phyloP scores from a whole-genome alignment of 2,888 invertebrate genomes.

The Merodon equestris region DNA sequence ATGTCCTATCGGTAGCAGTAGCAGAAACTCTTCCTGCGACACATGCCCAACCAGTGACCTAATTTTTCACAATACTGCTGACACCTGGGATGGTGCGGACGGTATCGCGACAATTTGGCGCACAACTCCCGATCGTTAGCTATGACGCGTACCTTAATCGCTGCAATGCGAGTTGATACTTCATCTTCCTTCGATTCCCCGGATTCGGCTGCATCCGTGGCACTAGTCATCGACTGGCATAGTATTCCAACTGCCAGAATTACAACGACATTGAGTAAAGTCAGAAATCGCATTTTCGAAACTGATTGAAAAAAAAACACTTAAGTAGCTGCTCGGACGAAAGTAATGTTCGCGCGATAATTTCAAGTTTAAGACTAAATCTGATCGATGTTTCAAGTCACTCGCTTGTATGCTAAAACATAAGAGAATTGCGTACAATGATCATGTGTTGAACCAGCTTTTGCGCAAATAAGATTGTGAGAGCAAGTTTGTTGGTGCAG shows the following conservation, averaged over 20 bases:
- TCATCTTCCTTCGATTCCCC: conserved; percentile 17
- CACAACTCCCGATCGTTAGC: conserved; percentile 74
- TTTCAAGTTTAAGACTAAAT: conserved; percentile 53
- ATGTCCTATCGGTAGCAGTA: conserved; percentile 74
- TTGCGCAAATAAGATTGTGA: neutral
- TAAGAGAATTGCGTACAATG: conserved; percentile 10
- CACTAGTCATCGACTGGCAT: conserved; percentile 23
- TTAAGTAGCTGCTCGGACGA: neutral
- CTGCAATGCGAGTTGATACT: conserved; percentile 69
- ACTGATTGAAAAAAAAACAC: neutral
- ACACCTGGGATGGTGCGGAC: conserved; percentile 75
- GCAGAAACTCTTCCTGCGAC: conserved; percentile 73
- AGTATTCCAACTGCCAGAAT: conserved; percentile 24
- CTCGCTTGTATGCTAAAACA: conserved; percentile 21
- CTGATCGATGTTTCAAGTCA: neutral
- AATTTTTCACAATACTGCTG: conserved; percentile 74
- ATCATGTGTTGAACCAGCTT: neutral
- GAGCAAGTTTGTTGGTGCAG: conserved; percentile 37
- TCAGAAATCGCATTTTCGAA: conserved; percentile 39
- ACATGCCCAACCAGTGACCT: conserved; percentile 77
- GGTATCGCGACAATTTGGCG: conserved; percentile 72
- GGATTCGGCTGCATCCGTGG: conserved; percentile 19
- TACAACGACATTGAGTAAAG: conserved; percentile 7
- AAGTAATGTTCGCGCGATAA: conserved; percentile 49
- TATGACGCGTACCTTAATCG: conserved; percentile 75